Evolutionary conservation across 2,797 vertebrate species (phyloP), one percentile per base, ranked within the genome.

Genomic region (Rhyacichthys aspro): DNA sequence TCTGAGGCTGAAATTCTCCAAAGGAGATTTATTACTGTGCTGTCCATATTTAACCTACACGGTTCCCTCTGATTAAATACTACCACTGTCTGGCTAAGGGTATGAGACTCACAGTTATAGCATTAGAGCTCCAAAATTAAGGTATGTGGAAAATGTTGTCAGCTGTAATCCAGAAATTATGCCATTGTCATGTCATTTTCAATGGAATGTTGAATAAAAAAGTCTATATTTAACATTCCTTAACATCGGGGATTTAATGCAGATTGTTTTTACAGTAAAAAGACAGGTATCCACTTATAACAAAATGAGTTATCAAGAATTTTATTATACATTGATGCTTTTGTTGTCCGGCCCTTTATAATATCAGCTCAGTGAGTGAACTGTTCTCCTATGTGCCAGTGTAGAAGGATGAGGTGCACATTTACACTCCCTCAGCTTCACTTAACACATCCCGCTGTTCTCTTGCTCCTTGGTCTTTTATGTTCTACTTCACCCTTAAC

Each of bases 401-500:
- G 12, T 18, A 11, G 38, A 8, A 52, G 41, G 63, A 71, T 59
- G 57, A 63, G 44, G 38, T 38, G 42, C 64, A 73, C 56, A 64
- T 57, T 67, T 74, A 48, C 43, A 48, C 49, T 77, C 48, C 54
- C 54, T 36, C 68, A 43, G 69, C 56, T 66, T 64, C 65, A 32
- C 23, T 50, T 45, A 72, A 23, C 38, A 63, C 50, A 59, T 47
- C 45, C 62, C 59, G 63, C 63, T 67, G 42, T 69, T 76, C 72
- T 47, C 52, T n/a, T 56, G 74, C 60, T 76, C 53, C 58, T 33
- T 50, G 11, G 7, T 66, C 63, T 73, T 76, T 77, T 70, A 60
- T 76, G 63, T 50, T 81, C 70, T 76, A 55, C 55, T 59, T 70
- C 69, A 44, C 46, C 50, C 55, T 64, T 45, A 63, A 72, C 55